Base-by-base conservation (phyloP, 2,888 invertebrate genomes). In the Nomada fucata region DNA sequence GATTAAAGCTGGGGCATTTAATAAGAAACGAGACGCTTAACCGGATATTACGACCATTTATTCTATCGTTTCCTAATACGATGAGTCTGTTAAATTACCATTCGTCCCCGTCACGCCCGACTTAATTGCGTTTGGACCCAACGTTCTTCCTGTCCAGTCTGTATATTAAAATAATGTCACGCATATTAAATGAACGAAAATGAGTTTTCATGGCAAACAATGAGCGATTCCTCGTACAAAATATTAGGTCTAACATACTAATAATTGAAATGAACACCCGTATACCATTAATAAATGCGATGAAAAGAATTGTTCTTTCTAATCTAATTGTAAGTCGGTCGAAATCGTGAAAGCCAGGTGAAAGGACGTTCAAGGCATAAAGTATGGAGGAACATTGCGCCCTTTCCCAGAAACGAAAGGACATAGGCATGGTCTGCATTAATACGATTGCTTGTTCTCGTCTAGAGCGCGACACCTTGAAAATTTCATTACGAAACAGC, bases 1-100 rank as follows among this genome's bases (percentile, higher is more conserved):
- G 79, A 67, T 76, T 69, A 69, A 74, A 63, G 68, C 26, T 50
- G 42, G 65, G 67, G 65, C 50, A 29, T 76, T 67, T 68, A 63
- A 52, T 67, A 77, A 64, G 67, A 67, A 73, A 26, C n/a, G 67
- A 52, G 13, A 18, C 60, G 23, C 59, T 68, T 60, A 60, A 68
- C n/a, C n/a, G 52, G 50, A 68, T 60, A 15, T 57, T 69, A 68
- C 36, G 63, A 68, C n/a, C 63, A 44, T 55, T 57, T 74, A 55
- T 68, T 20, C 23, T 26, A 57, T 57, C 61, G 55, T 18, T 55
- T 23, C 50, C n/a, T 55, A 18, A 68, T 67, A 61, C 42, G 11
- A 67, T 36, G 42, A 52, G 11, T 23, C 26, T 47, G 13, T 67
- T 59, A 26, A 52, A 57, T 72, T n/a, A 13, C 52, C 5, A 36